Evolutionary conservation across 2,888 invertebrate species (phyloP), one percentile per base, ranked within the genome.

Genomic region (Amblyteles armatorius): DNA sequence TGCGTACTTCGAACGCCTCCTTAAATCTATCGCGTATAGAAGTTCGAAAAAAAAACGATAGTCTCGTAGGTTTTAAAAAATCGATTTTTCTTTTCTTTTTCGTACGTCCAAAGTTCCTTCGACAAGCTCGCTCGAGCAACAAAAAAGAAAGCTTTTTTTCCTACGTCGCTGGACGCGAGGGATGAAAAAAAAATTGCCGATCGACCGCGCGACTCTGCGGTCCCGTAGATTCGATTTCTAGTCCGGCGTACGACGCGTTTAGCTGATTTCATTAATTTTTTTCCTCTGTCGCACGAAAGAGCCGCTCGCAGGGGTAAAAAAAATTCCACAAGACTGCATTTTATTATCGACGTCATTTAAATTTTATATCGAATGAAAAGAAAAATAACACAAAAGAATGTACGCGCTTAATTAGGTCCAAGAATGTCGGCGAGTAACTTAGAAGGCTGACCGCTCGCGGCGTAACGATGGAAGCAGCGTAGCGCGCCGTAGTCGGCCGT

Each of bases 151-250:
- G 29, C 22, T n/a, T 73, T 57, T 57, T 73, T 60, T 73, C 6
- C 0, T 0, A n/a, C 19, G 7, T n/a, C 9, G 3, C 19, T 52
- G 13, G n/a, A 22, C 48, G 26, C 68, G n/a, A 9, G 36, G 36
- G 36, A 36, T 36, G 50, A 67, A 65, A 74, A 48, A 86, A 57
- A 33, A 52, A 52, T 29, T 52, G 19, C 5, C 55, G 22, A 22
- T 22, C 9, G 22, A 55, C 29, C 19, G 33, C 26, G 13, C 33
- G 19, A 72, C 9, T 71, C 55, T 7, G 29, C n/a, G 19, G 9
- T 63, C 63, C 55, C 79, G 63, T 74, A 52, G 80, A 26, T 79
- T 67, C 60, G 87, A 87, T 82, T 89, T 91, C 91, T 90, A 91
- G 91, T 91, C 91, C 85, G 82, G 69, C 55, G 22, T 55, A 55